These are phyloP conservation scores for Pachypeltis micranthus DNA, from an alignment of 1,140 invertebrate genomes.

Conservation along the genomic window DNA sequence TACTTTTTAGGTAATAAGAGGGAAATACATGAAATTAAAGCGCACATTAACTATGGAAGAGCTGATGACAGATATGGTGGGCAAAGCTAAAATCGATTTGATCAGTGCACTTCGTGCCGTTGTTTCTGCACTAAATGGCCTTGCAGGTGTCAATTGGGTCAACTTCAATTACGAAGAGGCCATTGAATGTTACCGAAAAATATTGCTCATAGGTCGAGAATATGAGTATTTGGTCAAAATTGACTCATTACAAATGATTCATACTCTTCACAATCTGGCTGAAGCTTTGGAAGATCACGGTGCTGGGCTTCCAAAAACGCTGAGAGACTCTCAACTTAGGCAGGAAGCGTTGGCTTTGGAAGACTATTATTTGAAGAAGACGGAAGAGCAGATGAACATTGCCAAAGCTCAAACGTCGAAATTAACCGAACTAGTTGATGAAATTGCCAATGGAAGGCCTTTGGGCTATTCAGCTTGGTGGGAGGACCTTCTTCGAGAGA, in stretches of 20 bases:
- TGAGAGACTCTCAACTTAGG: conserved; percentile 40
- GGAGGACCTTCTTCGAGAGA: conserved; percentile 21
- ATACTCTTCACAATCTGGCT: conserved; percentile 54
- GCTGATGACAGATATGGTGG: conserved; percentile 49
- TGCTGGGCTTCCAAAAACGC: conserved; percentile 37
- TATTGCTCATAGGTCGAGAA: conserved; percentile 42
- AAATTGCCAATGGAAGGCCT: conserved; percentile 5
- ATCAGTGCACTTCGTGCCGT: conserved; percentile 51
- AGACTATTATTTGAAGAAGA: conserved; percentile 47
- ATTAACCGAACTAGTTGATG: background rate
- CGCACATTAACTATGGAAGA: conserved; percentile 54
- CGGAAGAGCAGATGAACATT: conserved; percentile 3
- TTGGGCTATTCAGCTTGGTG: conserved; percentile 25
- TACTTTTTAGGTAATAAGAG: conserved; percentile 39
- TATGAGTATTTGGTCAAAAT: conserved; percentile 41
- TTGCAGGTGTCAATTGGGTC: conserved; percentile 52
- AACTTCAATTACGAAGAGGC: conserved; percentile 41
- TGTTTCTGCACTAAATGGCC: conserved; percentile 52
- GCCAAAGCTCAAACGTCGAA: background rate
- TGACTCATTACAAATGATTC: conserved; percentile 50
- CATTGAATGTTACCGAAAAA: conserved; percentile 46
- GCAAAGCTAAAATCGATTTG: conserved; percentile 48
- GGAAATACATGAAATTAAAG: conserved; percentile 45
- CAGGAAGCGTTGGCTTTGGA: conserved; percentile 42
- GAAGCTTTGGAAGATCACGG: conserved; percentile 36